phyloP scores from a whole-genome alignment of 2,797 vertebrate genomes.

The Helicolenus hilgendorfi region DNA sequence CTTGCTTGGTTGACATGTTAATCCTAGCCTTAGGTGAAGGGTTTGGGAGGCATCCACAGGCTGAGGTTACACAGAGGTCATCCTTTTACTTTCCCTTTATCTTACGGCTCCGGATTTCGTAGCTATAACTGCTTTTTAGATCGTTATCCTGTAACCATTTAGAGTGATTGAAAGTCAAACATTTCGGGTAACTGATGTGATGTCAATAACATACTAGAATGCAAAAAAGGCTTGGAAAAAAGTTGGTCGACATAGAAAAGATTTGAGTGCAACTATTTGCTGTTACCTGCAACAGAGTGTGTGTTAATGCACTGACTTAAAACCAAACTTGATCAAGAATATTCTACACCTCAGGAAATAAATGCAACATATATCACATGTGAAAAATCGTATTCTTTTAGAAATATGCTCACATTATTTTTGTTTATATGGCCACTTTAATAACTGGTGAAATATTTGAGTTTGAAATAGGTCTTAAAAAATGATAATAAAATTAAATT shows the following conservation, averaged over 20 bases:
- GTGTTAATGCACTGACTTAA: not conserved
- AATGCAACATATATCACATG: not conserved
- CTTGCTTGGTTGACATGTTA: conserved; percentile 64
- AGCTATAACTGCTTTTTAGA: conserved; percentile 27
- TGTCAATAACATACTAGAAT: not conserved
- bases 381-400: not conserved
- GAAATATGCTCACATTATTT: not conserved
- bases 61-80: conserved; percentile 67
- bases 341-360: not conserved
- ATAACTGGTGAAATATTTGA: not conserved
- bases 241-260: not conserved
- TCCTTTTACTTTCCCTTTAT: conserved; percentile 64
- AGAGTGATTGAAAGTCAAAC: not conserved
- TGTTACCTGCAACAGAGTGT: not conserved
- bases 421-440: not conserved
- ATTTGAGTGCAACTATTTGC: not conserved
- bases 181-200: not conserved
- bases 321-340: not conserved
- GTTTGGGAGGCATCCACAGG: conserved; percentile 34
- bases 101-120: conserved; percentile 1
- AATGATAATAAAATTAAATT: not conserved
- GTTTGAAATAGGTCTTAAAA: not conserved
- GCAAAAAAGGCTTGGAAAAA: not conserved
- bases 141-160: conserved; percentile 3
- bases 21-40: conserved; percentile 73